A percentile compares a stretch with the other conserved stretches of the same genome.
Evolutionary conservation across 2,797 vertebrate species (phyloP).

Genomic region (Eurystomus glaucurus): DNA sequence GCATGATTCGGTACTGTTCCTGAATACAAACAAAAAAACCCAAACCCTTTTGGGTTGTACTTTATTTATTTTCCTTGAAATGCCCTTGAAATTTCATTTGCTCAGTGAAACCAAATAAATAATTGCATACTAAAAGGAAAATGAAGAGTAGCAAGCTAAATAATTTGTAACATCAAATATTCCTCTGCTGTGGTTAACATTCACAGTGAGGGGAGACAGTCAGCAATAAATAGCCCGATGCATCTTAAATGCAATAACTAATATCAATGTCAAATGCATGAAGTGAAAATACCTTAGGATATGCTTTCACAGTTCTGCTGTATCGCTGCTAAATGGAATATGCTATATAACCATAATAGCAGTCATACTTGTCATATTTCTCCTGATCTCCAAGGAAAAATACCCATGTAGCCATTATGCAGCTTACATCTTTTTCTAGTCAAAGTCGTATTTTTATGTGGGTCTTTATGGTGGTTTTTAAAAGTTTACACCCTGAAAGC

Average conservation of each 20-base stretch:
- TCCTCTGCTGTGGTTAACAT: constrained; percentile 78
- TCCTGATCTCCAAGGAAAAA: constrained; percentile 76
- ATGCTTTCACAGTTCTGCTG: constrained; percentile 70
- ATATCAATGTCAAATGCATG: constrained; percentile 80
- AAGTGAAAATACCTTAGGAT: constrained; percentile 82
- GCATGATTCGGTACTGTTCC: constrained; percentile 81
- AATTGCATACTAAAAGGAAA: constrained; percentile 84
- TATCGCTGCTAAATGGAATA: constrained; percentile 77
- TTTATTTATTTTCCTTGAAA: constrained; percentile 87
- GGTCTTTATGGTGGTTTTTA: constrained; percentile 67
- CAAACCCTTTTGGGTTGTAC: constrained; percentile 63
- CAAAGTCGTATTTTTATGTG: constrained; percentile 60
- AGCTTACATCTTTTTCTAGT: constrained; percentile 72
- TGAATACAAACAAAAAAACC: constrained; percentile 76
- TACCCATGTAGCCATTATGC: constrained; percentile 54
- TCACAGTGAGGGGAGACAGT: constrained; percentile 71
- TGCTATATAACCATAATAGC: constrained; percentile 65
- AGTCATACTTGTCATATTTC: constrained; percentile 76
- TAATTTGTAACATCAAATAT: constrained; percentile 84
- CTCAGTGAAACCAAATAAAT: constrained; percentile 86
- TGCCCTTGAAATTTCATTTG: constrained; percentile 86
- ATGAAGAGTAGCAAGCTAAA: constrained; percentile 77
- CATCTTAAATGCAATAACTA: constrained; percentile 81
- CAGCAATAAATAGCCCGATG: constrained; percentile 76
- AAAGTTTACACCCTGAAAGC: constrained; percentile 74